A percentile compares a stretch with the other conserved stretches of the same genome.
phyloP scores from a whole-genome alignment of 1,140 invertebrate genomes.

The Apis dorsata region DNA sequence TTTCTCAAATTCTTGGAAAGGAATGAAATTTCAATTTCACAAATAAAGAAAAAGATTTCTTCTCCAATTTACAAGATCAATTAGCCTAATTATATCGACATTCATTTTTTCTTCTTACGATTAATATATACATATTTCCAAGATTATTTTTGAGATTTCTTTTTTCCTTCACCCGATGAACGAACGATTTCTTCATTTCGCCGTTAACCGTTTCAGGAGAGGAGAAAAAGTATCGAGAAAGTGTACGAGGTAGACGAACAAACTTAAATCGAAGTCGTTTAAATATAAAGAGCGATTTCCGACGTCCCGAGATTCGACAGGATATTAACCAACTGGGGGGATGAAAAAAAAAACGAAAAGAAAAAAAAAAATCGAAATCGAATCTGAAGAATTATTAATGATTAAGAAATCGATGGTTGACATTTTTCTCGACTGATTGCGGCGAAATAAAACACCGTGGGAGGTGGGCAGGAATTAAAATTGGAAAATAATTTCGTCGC shows the following conservation, averaged over 20 bases:
- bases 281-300: constrained; percentile 8
- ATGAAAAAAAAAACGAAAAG: background rate
- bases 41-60: too few species aligned
- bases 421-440: background rate
- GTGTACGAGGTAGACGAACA: background rate
- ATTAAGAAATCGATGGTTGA: constrained; percentile 9
- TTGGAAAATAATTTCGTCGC: background rate
- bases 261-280: constrained; percentile 18
- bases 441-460: background rate
- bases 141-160: too few species aligned
- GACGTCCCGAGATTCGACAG: constrained; percentile 8
- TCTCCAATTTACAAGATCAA: background rate
- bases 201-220: background rate
- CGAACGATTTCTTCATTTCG: background rate
- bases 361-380: background rate
- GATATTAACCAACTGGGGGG: constrained; percentile 3
- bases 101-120: background rate
- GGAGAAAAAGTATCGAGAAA: too few species aligned
- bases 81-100: too few species aligned
- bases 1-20: too few species aligned
- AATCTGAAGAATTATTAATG: constrained; percentile 4
- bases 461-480: background rate
- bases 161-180: background rate
- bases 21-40: too few species aligned
- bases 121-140: too few species aligned